These are phyloP conservation scores for Lanius ludovicianus DNA, from an alignment of 2,113 vertebrate genomes.

Conservation along the genomic window DNA sequence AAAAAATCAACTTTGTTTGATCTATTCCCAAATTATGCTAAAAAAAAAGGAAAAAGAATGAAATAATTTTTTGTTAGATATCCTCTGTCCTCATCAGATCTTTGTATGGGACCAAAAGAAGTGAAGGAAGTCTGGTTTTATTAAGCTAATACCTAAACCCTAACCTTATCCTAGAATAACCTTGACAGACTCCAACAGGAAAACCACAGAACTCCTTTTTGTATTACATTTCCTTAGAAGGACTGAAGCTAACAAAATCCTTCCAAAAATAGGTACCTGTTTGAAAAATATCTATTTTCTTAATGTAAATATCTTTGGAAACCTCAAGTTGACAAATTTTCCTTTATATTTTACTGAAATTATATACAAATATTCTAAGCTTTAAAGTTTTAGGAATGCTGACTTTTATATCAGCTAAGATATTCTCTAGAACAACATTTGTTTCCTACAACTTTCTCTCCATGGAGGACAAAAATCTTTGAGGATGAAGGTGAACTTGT, in stretches of 20 bases:
- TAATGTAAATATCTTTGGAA: background rate
- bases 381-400: background rate
- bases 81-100: background rate
- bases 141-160: background rate
- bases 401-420: background rate
- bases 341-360: background rate
- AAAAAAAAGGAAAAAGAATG: background rate
- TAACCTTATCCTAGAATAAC: background rate
- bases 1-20: background rate
- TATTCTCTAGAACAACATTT: background rate
- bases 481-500: background rate
- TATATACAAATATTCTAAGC: background rate
- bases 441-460: background rate
- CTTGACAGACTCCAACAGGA: background rate
- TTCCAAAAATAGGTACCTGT: background rate
- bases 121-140: background rate
- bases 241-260: background rate
- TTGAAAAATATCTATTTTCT: background rate
- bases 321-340: background rate
- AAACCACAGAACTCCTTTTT: background rate
- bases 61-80: rapidly evolving
- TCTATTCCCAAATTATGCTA: background rate
- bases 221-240: background rate
- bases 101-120: background rate
- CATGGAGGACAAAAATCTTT: background rate